Evolutionary conservation across 1,140 invertebrate genomes (phyloP), one percentile per base, ranked within the genome.

Genomic region (Fopius arisanus): DNA sequence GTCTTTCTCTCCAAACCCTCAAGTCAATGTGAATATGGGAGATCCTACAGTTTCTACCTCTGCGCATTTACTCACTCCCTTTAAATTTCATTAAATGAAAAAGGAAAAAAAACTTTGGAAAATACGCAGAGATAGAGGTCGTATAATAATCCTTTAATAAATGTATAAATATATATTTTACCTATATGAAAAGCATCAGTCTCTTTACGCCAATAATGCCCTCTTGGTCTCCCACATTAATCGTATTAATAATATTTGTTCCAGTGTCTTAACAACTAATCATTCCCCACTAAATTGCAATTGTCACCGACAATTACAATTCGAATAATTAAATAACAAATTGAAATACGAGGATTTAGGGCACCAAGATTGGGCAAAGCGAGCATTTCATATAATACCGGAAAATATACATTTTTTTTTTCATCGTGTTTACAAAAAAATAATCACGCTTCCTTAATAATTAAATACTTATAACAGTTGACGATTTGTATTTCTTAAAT

Each of bases 171-270:
- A 87, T 87, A 87, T 87, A 88, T 87, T 86, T 87, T 80, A 86
- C 84, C 82, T 87, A 86, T 88, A 87, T 88, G 86, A 87, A 88
- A 88, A 86, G 85, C 86, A 81, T 87, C 86, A 88, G 86, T 86
- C 85, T 85, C 82, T 79, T 83, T 81, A 78, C 81, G 81, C 79
- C 29, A 67, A 67, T 81, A 78, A 78, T 71, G 75, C 68, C 76
- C 66, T 79, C 77, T 78, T 78, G 78, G 74, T 79, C 77, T 72
- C 37, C 74, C 70, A 67, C 75, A 67, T 67, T 67, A 54, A 33
- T 29, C 40, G 21, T 48, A 62, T 23, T 21, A 26, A 23, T 66
- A 77, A 74, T 71, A 37, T 37, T 37, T 37, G 33, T 37, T 37
- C 26, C 21, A 66, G 14, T 72, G 41, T 71, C 16, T 67, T 63